phyloP scores from a whole-genome alignment of 2,797 vertebrate species.

The Sphenodon punctatus region DNA sequence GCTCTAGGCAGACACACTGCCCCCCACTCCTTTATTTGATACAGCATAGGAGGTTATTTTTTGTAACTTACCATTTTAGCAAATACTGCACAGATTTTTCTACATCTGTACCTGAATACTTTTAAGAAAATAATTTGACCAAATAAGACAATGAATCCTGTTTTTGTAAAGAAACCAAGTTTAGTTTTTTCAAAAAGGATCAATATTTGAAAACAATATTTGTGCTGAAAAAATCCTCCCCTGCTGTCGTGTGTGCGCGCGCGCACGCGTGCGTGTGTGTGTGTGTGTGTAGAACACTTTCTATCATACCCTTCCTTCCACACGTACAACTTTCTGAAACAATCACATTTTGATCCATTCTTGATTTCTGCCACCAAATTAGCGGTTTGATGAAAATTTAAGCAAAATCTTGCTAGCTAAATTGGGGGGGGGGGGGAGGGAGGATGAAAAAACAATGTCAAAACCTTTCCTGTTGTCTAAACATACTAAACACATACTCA shows the following conservation, averaged over 20 bases:
- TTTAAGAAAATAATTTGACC: neutral
- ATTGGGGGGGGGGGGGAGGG: no score
- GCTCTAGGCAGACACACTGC: constrained; percentile 26
- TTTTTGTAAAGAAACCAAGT: neutral
- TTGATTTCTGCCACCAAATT: neutral
- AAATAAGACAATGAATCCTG: no score
- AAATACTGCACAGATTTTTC: neutral
- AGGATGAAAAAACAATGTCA: no score
- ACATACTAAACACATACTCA: no score
- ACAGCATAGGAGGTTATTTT: neutral
- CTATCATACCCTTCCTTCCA: neutral
- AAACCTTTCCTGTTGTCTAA: no score
- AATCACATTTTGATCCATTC: neutral
- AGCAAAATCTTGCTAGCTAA: neutral
- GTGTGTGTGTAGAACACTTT: no score
- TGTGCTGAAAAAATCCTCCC: no score
- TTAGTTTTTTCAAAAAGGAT: no score
- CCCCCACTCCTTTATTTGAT: neutral
- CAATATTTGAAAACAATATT: no score
- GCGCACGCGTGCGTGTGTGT: no score
- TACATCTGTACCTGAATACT: neutral
- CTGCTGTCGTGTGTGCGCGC: no score
- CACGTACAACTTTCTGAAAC: neutral
- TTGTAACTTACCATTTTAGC: neutral
- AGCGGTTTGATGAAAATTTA: neutral